phyloP scores from a whole-genome alignment of 2,888 invertebrate species.

The Lottia scabra region DNA sequence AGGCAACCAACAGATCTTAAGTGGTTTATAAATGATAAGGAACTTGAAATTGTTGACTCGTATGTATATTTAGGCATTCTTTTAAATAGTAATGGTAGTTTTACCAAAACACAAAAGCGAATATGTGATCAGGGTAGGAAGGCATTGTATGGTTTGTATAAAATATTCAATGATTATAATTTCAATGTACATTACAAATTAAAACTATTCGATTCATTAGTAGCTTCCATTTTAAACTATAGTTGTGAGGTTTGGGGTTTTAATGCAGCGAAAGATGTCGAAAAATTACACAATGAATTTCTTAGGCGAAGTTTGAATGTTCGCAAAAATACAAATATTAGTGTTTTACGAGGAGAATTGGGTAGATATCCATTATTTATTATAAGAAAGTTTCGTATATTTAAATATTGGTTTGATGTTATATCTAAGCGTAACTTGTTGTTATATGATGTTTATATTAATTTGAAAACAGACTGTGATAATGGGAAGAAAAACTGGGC shows the following conservation, averaged over 20 bases:
- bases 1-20: not conserved
- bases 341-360: not conserved
- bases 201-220: not conserved
- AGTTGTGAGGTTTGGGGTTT: constrained; percentile 11
- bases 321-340: not conserved
- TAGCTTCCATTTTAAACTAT: constrained; percentile 8
- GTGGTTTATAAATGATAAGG: constrained; percentile 1
- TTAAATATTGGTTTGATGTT: constrained; percentile 2
- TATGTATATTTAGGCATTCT: constrained; percentile 14
- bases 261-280: not conserved
- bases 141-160: not conserved
- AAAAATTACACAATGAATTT: constrained; percentile 13
- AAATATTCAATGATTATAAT: not conserved
- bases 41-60: constrained; percentile 6
- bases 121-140: not conserved
- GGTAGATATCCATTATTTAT: not conserved
- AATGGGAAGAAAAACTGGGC: not conserved
- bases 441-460: not conserved
- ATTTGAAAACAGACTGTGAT: not conserved
- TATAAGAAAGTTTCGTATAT: not conserved
- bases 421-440: not conserved
- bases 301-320: not conserved
- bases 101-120: not conserved
- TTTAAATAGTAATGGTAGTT: constrained; percentile 7
- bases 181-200: not conserved